Evolutionary conservation across 2,113 vertebrate genomes (phyloP).

Genomic region (Dolichotis patagonum): DNA sequence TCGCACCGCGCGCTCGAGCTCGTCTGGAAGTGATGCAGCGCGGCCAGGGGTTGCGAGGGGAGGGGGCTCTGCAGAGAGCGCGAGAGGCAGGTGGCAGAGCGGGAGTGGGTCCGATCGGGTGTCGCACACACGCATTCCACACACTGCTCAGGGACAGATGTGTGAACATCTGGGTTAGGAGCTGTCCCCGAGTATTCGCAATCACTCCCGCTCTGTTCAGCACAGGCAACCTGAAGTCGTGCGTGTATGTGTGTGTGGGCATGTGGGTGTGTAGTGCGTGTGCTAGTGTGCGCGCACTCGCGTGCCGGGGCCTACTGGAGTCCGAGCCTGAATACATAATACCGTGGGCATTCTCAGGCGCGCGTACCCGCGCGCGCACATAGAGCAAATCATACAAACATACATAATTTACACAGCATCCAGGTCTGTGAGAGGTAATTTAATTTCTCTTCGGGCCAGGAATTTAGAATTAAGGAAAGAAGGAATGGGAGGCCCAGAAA

Average conservation of each 20-base stretch:
- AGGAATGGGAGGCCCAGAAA: constrained; percentile 1
- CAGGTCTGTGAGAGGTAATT: constrained; percentile 70
- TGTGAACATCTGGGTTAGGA: constrained; percentile 76
- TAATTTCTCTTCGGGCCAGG: constrained; percentile 71
- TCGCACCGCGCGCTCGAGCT: not conserved
- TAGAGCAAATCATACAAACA: constrained; percentile 58
- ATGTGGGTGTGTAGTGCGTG: not conserved
- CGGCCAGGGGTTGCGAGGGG: constrained; percentile 17
- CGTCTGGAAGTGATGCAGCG: constrained; percentile 66
- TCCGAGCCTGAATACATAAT: constrained; percentile 65
- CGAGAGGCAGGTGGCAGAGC: constrained; percentile 76
- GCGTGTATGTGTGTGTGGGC: not conserved
- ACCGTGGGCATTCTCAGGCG: constrained; percentile 44
- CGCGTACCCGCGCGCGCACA: not conserved
- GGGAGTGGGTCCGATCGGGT: constrained; percentile 55
- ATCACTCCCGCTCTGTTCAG: not conserved
- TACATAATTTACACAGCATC: constrained; percentile 71
- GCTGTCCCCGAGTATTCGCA: constrained; percentile 42
- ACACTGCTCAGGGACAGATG: constrained; percentile 68
- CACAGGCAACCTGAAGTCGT: constrained; percentile 59
- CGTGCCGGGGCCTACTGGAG: constrained; percentile 51
- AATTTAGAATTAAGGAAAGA: constrained; percentile 68
- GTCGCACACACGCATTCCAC: constrained; percentile 44
- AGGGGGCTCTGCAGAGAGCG: constrained; percentile 69
- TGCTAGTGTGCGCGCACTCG: constrained; percentile 37